phyloP scores from a whole-genome alignment of 2,113 vertebrate genomes.

The Ancistrus triradiatus region DNA sequence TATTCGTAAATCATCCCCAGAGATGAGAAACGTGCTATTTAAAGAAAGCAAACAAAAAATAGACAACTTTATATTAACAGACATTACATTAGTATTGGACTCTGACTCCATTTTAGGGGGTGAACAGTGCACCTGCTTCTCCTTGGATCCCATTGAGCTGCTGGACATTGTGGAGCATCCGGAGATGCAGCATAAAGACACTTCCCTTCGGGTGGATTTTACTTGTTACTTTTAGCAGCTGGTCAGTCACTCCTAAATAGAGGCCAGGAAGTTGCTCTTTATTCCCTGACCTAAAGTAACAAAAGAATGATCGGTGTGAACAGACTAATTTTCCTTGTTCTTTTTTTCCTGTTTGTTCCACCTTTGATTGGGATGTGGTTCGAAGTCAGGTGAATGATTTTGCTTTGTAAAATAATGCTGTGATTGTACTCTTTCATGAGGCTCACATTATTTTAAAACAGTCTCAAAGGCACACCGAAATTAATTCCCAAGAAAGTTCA shows the following conservation, averaged over 20 bases:
- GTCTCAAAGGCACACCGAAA: neutral
- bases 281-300: slow-evolving; percentile 27
- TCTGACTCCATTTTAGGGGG: too few relatives aligned
- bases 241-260: slow-evolving; percentile 33
- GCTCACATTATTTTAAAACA: neutral
- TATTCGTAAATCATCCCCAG: too few relatives aligned
- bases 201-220: slow-evolving; percentile 36
- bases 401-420: too few relatives aligned
- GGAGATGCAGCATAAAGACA: slow-evolving; percentile 32
- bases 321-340: neutral
- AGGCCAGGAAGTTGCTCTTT: slow-evolving; percentile 39
- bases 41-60: too few relatives aligned
- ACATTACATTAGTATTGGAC: too few relatives aligned
- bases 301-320: slow-evolving; percentile 27
- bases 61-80: too few relatives aligned
- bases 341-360: neutral
- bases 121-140: slow-evolving; percentile 43
- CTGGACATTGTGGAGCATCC: slow-evolving; percentile 34
- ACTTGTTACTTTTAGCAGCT: slow-evolving; percentile 47
- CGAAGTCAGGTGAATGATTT: neutral
- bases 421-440: too few relatives aligned
- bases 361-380: neutral
- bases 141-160: slow-evolving; percentile 23
- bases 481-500: neutral
- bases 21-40: too few relatives aligned